Base-by-base conservation (phyloP, 2,797 vertebrate genomes). In the Sternarchorhynchus goeldii region DNA sequence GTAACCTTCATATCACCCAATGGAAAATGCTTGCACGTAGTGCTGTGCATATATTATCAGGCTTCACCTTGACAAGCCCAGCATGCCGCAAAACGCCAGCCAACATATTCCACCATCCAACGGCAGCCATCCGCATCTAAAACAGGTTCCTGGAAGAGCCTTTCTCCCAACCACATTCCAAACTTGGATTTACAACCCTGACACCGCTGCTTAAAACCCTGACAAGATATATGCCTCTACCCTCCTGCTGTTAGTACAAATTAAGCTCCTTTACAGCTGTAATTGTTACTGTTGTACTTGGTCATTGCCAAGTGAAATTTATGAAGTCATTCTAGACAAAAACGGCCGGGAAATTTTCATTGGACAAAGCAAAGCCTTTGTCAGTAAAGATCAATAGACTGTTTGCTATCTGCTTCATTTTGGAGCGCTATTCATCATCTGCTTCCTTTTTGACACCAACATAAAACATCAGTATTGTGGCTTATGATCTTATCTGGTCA, bases 181-280 rank as follows among this genome's bases (percentile, higher is more conserved):
- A 62, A 14, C 16, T 32, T 21, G 65, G 79, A 81, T 82, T 86
- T 86, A 84, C 76, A 73, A 45, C n/a, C 32, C 3, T 21, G 72
- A 62, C 60, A 31, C 3, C 39, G 68, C 71, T 70, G 50, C 75
- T 79, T 76, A 81, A 84, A 82, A 75, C 73, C 57, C n/a, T 57
- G 59, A 10, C 41, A 55, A 80, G 75, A 82, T 79, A 58, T 41
- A 76, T 76, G 76, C 65, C 59, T 34, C 59, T 58, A 55, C 53
- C 70, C 32, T 34, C 29, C 20, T 76, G 60, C 18, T 57, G 39
- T 75, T 70, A 71, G 62, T 76, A 67, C 77, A 74, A 64, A 75
- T 62, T 77, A 77, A 83, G 71, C 70, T 69, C 60, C 29, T 39
- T 68, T 73, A n/a, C 45, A 34, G 77, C 67, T 75, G 53, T 75